Evolutionary conservation across 2,888 invertebrate species (phyloP).

Genomic region (Heterodera filipjevi): DNA sequence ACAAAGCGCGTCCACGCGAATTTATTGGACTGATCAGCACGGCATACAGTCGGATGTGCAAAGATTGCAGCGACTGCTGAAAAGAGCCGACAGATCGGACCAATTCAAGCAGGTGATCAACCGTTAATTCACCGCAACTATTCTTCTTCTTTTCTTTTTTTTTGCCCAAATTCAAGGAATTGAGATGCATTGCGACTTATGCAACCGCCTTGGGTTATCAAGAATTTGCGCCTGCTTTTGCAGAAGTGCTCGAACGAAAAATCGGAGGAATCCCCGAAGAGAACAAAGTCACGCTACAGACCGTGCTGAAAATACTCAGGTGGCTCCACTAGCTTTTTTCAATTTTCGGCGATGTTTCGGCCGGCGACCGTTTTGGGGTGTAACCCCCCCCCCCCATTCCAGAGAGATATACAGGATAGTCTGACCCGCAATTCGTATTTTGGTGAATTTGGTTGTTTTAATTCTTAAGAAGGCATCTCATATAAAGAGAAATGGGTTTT

Average conservation of each 20-base stretch:
- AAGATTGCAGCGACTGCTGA: neutral
- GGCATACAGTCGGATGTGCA: conserved; percentile 14
- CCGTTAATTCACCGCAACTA: neutral
- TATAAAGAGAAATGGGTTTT: too few relatives aligned
- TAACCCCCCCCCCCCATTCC: too few relatives aligned
- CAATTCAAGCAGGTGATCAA: conserved; percentile 10
- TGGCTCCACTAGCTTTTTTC: too few relatives aligned
- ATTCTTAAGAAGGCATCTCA: too few relatives aligned
- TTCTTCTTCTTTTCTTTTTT: neutral
- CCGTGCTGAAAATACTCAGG: neutral
- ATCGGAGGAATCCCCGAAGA: neutral
- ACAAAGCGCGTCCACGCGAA: neutral
- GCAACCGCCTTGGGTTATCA: conserved; percentile 10
- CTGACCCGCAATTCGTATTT: too few relatives aligned
- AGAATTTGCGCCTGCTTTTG: neutral
- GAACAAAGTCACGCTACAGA: conserved; percentile 3
- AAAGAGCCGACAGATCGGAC: conserved; percentile 8
- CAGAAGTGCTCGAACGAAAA: neutral
- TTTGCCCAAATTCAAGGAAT: neutral
- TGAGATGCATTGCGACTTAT: neutral
- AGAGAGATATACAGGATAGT: too few relatives aligned
- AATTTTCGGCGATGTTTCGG: too few relatives aligned
- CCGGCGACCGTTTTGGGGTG: too few relatives aligned
- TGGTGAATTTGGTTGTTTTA: too few relatives aligned
- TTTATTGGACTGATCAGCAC: conserved; percentile 19